Conservation (phyloP, 2,888 invertebrate genomes). For the Craniophora ligustri region DNA sequence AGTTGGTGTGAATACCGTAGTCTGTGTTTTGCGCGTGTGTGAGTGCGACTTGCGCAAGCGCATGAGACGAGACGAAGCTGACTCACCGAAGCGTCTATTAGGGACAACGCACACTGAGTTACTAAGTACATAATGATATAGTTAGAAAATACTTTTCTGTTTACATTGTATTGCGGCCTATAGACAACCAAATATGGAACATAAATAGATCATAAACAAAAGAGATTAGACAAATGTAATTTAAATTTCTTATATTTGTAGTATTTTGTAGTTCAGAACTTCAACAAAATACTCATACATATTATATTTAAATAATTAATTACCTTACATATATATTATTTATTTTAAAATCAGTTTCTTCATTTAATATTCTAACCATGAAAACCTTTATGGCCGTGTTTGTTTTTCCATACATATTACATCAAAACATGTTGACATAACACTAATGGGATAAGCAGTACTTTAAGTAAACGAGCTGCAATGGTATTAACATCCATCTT, state of each 20-base stretch:
- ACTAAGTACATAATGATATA: slow-evolving; percentile 44
- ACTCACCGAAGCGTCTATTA: slow-evolving; percentile 74
- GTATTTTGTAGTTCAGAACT: too few relatives aligned
- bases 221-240: too few relatives aligned
- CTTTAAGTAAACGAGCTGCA: slow-evolving; percentile 18
- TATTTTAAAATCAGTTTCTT: neutral
- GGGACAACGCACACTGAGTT: slow-evolving; percentile 61
- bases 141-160: slow-evolving; percentile 16
- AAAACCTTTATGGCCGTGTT: slow-evolving; percentile 12
- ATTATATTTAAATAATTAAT: too few relatives aligned
- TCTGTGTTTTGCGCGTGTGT: slow-evolving; percentile 58
- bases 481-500: slow-evolving; percentile 31
- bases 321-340: too few relatives aligned
- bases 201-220: too few relatives aligned
- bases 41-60: slow-evolving; percentile 73
- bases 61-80: slow-evolving; percentile 74
- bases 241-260: too few relatives aligned
- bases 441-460: slow-evolving; percentile 33
- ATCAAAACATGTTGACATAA: slow-evolving; percentile 32
- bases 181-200: slow-evolving; percentile 13
- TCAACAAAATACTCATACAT: too few relatives aligned
- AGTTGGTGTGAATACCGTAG: slow-evolving; percentile 59
- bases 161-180: slow-evolving; percentile 6
- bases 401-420: slow-evolving; percentile 32
- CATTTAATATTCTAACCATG: neutral